Evolutionary conservation across 2,888 invertebrate species (phyloP).

Genomic region (Thalpophila matura): DNA sequence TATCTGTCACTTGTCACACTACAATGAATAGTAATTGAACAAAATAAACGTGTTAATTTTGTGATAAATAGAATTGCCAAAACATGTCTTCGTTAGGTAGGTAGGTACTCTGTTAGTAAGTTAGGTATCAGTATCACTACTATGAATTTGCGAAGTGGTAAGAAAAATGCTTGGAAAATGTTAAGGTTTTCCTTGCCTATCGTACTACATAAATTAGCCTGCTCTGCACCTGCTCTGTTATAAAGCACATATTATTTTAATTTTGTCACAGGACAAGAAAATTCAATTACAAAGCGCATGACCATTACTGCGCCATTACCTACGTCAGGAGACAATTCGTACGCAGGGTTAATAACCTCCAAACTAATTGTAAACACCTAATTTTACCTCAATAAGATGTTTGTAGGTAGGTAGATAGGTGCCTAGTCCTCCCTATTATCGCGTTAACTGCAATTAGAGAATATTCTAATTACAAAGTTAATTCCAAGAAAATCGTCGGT

Average conservation of each 20-base stretch:
- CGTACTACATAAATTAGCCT: constrained; percentile 5
- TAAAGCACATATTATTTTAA: constrained; percentile 36
- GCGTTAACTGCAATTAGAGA: constrained; percentile 38
- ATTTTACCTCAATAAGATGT: constrained; percentile 26
- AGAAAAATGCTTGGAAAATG: constrained; percentile 20
- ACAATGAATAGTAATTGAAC: constrained; percentile 16
- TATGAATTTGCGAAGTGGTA: not conserved
- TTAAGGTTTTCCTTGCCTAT: constrained; percentile 7
- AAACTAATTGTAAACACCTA: constrained; percentile 50
- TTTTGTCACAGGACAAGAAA: constrained; percentile 34
- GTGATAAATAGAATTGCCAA: constrained; percentile 9
- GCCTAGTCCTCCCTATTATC: constrained; percentile 36
- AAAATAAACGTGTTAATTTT: constrained; percentile 8
- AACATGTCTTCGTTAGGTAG: not conserved
- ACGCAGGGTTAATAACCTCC: constrained; percentile 53
- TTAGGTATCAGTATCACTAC: too few relatives aligned
- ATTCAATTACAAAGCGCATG: constrained; percentile 34
- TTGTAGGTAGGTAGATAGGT: too few relatives aligned
- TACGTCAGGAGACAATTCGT: constrained; percentile 20
- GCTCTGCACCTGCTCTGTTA: not conserved
- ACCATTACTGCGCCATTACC: constrained; percentile 32
- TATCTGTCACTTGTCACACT: constrained; percentile 15
- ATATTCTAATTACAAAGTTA: constrained; percentile 47
- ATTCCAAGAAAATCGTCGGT: constrained; percentile 53
- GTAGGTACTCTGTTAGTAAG: not conserved